Base-by-base conservation (phyloP, 2,113 vertebrate species). In the Patagioenas fasciata region DNA sequence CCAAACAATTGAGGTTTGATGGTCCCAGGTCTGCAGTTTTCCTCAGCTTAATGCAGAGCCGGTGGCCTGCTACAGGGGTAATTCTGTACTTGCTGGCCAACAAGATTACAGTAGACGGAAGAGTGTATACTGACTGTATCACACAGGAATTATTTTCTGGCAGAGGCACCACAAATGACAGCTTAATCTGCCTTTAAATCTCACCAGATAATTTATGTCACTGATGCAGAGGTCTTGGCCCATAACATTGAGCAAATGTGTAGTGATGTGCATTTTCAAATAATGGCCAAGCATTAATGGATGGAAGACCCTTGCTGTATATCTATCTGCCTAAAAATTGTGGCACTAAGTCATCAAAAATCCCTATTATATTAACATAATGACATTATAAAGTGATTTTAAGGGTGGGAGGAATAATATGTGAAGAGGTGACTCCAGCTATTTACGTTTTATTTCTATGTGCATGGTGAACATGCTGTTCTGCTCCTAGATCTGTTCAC, bases 141-240 rank as follows among this genome's bases (percentile, higher is more conserved):
- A 91, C 56, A 67, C 13, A 75, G 50, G 60, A 92, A 89, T 91
- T 70, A 73, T 74, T 79, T 87, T 57, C 87, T 96, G 87, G 53
- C 91, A 34, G 26, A 79, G 13, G 11, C 51, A 66, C 17, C 65
- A 64, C 53, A 74, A 67, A 67, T 34, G 44, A 83, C 54, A 88
- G 44, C 34, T 87, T 85, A 47, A 81, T 89, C 42, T 72, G 57
- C 32, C 44, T 87, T 67, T 84, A 73, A 86, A 87, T 91, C 70
- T 71, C n/a, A 57, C 6, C 16, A 75, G 32, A 80, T 47, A 87
- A 78, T 87, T 44, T 74, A 6, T 74, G 38, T 91, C 70, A 91
- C 42, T 82, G 48, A 53, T 81, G 72, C 60, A 81, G 60, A 86
- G 11, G 47, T 86, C 57, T 65, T 84, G 73, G 64, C n/a, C 31